Evolutionary conservation across 1,140 invertebrate genomes (phyloP).

Genomic region (Diachasmimorpha longicaudata): DNA sequence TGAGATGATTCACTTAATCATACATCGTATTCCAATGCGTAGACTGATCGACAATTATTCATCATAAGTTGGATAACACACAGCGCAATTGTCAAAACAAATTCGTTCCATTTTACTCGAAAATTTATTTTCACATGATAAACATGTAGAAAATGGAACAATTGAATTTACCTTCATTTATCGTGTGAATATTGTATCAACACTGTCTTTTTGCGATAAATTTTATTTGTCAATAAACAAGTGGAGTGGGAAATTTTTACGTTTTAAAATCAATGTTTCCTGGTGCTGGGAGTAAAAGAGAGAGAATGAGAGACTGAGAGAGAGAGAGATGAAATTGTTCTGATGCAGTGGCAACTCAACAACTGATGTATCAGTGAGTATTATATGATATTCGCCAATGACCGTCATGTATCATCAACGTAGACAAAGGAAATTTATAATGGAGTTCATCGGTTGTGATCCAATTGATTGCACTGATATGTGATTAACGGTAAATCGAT

Average conservation of each 20-base stretch:
- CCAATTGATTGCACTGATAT: neutral
- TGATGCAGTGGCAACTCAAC: too few species aligned
- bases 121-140: neutral
- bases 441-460: neutral
- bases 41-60: neutral
- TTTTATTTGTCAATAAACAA: neutral
- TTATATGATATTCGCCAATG: neutral
- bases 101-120: neutral
- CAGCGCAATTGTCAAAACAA: neutral
- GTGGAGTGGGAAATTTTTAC: too few species aligned
- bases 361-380: neutral
- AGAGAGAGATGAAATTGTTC: too few species aligned
- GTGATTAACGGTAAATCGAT: neutral
- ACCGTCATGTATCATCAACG: neutral
- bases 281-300: too few species aligned
- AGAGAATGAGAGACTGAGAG: too few species aligned
- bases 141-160: neutral
- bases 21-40: neutral
- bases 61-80: neutral
- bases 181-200: too few species aligned
- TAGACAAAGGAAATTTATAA: neutral
- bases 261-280: too few species aligned
- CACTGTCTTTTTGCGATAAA: too few species aligned
- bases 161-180: neutral
- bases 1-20: neutral